These are phyloP conservation scores for Rhinichthys osculus DNA, from an alignment of 2,797 vertebrate genomes.

Conservation along the genomic window DNA sequence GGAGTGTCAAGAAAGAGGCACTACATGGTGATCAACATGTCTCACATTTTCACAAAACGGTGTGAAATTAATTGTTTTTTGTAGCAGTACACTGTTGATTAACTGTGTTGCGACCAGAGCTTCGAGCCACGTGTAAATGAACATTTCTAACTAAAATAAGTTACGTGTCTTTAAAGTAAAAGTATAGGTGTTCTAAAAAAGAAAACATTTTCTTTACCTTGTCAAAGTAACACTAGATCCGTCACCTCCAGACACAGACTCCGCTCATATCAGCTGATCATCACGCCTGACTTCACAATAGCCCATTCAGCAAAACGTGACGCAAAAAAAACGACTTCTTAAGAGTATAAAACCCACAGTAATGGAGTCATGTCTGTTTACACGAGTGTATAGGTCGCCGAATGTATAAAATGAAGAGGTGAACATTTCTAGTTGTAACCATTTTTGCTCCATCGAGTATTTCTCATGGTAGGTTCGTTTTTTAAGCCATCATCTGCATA, in stretches of 20 bases:
- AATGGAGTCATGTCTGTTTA: background rate
- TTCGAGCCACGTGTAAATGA: background rate
- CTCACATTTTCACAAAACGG: background rate
- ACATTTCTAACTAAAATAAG: background rate
- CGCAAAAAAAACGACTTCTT: background rate
- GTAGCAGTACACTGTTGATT: background rate
- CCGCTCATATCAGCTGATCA: constrained; percentile 6
- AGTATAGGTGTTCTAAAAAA: background rate
- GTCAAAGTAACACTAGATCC: background rate
- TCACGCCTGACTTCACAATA: background rate
- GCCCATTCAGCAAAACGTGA: constrained; percentile 6
- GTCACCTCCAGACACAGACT: background rate
- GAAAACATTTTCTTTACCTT: background rate
- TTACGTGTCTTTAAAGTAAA: background rate
- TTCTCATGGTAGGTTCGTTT: background rate
- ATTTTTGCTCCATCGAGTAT: too few species aligned
- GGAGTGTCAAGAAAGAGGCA: background rate
- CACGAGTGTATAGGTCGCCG: background rate
- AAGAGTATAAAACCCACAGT: background rate
- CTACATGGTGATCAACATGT: background rate
- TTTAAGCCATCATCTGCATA: background rate
- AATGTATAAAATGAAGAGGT: too few species aligned
- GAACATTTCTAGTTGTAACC: too few species aligned
- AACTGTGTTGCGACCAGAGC: background rate
- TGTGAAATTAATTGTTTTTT: background rate